These are phyloP conservation scores for Acanthiza pusilla DNA, from an alignment of 2,797 vertebrate genomes.

Conservation along the genomic window DNA sequence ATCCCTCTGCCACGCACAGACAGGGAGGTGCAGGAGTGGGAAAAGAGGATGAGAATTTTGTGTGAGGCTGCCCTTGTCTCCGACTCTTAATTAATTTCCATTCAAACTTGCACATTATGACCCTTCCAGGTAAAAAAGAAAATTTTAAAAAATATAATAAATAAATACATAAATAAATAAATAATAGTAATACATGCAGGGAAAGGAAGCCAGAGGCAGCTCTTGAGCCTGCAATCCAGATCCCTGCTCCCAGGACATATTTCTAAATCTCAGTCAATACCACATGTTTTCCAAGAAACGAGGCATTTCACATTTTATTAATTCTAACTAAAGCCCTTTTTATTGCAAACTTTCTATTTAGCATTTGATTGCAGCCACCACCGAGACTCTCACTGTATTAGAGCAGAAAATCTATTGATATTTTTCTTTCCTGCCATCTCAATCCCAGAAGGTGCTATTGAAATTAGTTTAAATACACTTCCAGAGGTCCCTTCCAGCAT, in stretches of 20 bases:
- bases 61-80: neutral
- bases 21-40: neutral
- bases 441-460: neutral
- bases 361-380: slow-evolving; percentile 68
- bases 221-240: slow-evolving; percentile 75
- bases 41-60: neutral
- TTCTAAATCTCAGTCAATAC: slow-evolving; percentile 84
- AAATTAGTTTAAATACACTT: neutral
- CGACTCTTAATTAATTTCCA: neutral
- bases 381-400: neutral
- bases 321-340: slow-evolving; percentile 81
- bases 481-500: neutral
- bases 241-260: slow-evolving; percentile 82
- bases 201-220: slow-evolving; percentile 39
- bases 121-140: slow-evolving; percentile 21
- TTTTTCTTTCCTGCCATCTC: slow-evolving; percentile 18
- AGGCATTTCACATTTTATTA: slow-evolving; percentile 72
- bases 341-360: slow-evolving; percentile 74
- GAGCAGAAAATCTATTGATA: slow-evolving; percentile 42
- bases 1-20: neutral
- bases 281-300: slow-evolving; percentile 78
- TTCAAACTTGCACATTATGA: neutral
- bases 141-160: neutral
- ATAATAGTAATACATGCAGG: neutral
- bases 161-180: neutral